phyloP scores from a whole-genome alignment of 2,888 invertebrate species.

The Sminthurinus aureus region DNA sequence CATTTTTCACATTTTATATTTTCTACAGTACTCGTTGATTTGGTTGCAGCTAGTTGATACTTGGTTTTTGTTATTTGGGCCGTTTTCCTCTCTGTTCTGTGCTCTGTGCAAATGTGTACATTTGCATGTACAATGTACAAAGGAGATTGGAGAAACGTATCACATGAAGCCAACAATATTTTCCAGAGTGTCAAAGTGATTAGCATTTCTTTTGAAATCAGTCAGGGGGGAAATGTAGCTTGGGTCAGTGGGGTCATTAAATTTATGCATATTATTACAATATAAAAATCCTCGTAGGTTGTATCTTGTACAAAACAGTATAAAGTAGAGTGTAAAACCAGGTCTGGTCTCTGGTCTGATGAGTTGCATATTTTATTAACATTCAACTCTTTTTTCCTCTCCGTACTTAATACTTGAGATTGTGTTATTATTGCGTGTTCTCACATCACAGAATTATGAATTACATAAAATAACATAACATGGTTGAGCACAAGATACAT shows the following conservation, averaged over 20 bases:
- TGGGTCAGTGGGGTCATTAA: conserved; percentile 56
- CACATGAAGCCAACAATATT: too few species aligned
- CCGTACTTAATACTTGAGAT: too few species aligned
- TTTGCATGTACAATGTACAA: neutral
- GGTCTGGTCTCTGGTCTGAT: conserved; percentile 28
- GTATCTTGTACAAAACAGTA: neutral
- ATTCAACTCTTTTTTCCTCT: neutral
- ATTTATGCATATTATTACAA: conserved; percentile 49
- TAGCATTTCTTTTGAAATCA: conserved; percentile 53
- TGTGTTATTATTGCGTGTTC: conserved; percentile 28
- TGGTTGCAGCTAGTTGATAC: too few species aligned
- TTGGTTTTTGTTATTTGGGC: too few species aligned
- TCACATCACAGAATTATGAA: neutral
- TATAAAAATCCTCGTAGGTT: conserved; percentile 39
- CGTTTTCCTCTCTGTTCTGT: too few species aligned
- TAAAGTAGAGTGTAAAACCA: conserved; percentile 17
- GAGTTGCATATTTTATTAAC: conserved; percentile 25
- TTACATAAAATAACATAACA: neutral
- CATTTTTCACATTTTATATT: too few species aligned
- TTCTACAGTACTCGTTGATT: too few species aligned
- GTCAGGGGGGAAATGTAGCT: conserved; percentile 45
- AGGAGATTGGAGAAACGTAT: neutral
- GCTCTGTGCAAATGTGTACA: too few species aligned
- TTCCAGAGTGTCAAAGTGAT: conserved; percentile 56
- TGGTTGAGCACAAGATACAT: neutral